Evolutionary conservation across 1,140 invertebrate genomes (phyloP).

Genomic region (Palaemon carinicauda): DNA sequence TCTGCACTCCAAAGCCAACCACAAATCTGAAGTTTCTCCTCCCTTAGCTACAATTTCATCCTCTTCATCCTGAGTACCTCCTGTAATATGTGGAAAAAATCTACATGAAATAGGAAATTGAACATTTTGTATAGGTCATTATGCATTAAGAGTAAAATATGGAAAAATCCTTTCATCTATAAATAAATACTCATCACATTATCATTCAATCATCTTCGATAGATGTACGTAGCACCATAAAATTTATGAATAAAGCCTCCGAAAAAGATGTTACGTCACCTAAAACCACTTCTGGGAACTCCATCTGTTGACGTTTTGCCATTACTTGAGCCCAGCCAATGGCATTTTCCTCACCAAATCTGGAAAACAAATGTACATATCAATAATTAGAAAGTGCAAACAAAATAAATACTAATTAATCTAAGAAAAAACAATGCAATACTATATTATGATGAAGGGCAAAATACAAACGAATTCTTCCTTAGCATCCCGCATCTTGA

Average conservation of each 20-base stretch:
- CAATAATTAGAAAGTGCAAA: neutral
- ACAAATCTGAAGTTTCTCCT: constrained; percentile 60
- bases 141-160: neutral
- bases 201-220: too few relatives aligned
- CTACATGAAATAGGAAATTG: neutral
- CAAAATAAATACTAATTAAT: neutral
- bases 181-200: too few relatives aligned
- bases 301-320: constrained; percentile 49
- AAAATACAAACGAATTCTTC: too few relatives aligned
- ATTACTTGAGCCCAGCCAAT: constrained; percentile 65
- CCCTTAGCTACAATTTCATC: constrained; percentile 62
- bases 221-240: neutral
- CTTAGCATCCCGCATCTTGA: too few relatives aligned
- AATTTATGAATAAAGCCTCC: neutral
- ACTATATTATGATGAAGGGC: too few relatives aligned
- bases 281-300: constrained; percentile 55
- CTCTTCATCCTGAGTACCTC: constrained; percentile 44
- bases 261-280: neutral
- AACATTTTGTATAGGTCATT: neutral
- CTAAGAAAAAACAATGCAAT: too few relatives aligned
- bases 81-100: constrained; percentile 4
- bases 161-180: too few relatives aligned
- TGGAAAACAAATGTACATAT: neutral
- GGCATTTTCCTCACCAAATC: constrained; percentile 65
- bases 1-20: constrained; percentile 66